Conservation (phyloP, 2,113 vertebrate species). For the Sceloporus tristichus region DNA sequence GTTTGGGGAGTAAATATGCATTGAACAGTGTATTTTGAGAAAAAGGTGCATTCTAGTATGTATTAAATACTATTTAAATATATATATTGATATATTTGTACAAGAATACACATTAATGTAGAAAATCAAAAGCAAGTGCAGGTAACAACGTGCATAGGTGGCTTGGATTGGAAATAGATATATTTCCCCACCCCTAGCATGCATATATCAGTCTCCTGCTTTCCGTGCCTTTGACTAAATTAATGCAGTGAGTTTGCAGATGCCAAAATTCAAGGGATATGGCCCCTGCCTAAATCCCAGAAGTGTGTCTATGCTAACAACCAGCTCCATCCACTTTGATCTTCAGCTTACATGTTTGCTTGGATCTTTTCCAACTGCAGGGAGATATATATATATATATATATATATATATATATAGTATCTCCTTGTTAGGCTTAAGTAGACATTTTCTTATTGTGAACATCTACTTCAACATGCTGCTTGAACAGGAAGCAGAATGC, state of each 20-base stretch:
- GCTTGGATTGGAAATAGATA: background rate
- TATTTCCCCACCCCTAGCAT: background rate
- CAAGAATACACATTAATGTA: no score
- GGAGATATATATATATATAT: background rate
- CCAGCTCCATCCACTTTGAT: constrained; percentile 27
- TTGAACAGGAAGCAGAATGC: constrained; percentile 42
- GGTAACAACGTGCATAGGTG: background rate
- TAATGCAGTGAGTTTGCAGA: background rate
- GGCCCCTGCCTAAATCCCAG: background rate
- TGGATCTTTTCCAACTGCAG: background rate
- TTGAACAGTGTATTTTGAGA: no score
- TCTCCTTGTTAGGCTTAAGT: constrained; percentile 15
- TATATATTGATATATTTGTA: no score
- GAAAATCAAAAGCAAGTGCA: no score
- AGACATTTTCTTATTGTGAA: constrained; percentile 1
- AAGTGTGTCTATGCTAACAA: background rate
- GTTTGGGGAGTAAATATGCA: no score
- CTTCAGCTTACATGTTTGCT: background rate
- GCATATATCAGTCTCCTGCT: background rate
- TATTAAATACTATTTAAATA: no score
- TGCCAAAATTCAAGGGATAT: background rate
- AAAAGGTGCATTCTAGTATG: no score
- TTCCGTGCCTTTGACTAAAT: background rate
- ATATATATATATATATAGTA: no score
- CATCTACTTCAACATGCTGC: constrained; percentile 22